These are phyloP conservation scores for Pasiphila rectangulata DNA, from an alignment of 2,888 invertebrate genomes.

Conservation along the genomic window DNA sequence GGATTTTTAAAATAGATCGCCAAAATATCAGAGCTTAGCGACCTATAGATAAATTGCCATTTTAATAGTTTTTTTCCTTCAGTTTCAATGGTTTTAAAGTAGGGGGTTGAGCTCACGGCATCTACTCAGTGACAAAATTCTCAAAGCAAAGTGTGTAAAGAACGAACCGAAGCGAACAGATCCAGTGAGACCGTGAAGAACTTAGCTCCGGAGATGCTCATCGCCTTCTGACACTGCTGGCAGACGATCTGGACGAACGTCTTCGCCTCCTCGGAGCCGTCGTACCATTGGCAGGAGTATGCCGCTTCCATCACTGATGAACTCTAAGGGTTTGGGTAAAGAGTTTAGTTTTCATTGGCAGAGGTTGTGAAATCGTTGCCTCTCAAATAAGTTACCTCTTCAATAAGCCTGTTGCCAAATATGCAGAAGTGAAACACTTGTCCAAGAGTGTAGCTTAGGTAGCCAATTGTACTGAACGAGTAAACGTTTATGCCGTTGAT, in stretches of 20 bases:
- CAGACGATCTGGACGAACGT: conserved; percentile 95
- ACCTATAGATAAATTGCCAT: too few relatives aligned
- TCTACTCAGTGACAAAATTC: too few relatives aligned
- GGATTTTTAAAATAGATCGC: too few relatives aligned
- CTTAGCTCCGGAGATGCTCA: conserved; percentile 94
- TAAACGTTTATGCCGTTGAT: conserved; percentile 88
- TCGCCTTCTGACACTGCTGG: conserved; percentile 93
- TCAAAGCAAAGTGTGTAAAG: background rate
- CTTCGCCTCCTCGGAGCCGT: conserved; percentile 93
- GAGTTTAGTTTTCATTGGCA: background rate
- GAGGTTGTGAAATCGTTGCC: background rate
- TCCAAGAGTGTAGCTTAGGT: conserved; percentile 88
- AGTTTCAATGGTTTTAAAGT: too few relatives aligned
- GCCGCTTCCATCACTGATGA: conserved; percentile 96
- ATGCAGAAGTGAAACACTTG: conserved; percentile 94
- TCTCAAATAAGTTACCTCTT: conserved; percentile 83
- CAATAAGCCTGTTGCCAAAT: conserved; percentile 91
- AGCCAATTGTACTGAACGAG: conserved; percentile 89
- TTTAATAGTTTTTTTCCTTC: too few relatives aligned
- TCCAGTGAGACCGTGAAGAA: conserved; percentile 94
- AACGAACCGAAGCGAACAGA: conserved; percentile 89
- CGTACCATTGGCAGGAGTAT: conserved; percentile 95
- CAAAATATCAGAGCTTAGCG: too few relatives aligned
- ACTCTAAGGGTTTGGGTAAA: conserved; percentile 78
- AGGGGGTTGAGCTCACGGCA: too few relatives aligned